Evolutionary conservation across 2,797 vertebrate species (phyloP).

Genomic region (Sebastolobus altivelis): DNA sequence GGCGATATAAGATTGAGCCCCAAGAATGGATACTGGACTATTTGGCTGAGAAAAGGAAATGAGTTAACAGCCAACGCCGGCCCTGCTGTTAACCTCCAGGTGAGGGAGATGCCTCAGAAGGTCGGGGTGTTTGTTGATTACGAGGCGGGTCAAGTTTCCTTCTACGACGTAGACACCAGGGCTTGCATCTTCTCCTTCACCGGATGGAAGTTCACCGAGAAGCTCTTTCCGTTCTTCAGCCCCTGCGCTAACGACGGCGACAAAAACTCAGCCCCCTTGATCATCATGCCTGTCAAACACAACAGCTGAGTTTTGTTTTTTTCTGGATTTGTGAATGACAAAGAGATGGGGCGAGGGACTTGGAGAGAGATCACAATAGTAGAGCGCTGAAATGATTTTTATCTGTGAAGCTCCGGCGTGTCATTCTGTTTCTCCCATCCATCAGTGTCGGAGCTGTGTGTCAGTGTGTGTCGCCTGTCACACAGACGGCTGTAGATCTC

Average conservation of each 20-base stretch:
- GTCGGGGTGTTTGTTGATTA: slow-evolving; percentile 73
- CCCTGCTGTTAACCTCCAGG: slow-evolving; percentile 20
- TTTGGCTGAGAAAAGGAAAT: slow-evolving; percentile 61
- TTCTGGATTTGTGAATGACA: background rate
- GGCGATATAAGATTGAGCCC: slow-evolving; percentile 64
- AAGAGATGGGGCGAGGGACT: background rate
- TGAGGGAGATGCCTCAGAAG: slow-evolving; percentile 57
- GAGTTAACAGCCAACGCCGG: slow-evolving; percentile 45
- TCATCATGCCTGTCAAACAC: slow-evolving; percentile 63
- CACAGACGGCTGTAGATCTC: slow-evolving; percentile 30
- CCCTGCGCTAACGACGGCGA: slow-evolving; percentile 38
- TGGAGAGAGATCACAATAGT: slow-evolving; percentile 5
- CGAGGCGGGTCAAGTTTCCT: slow-evolving; percentile 59
- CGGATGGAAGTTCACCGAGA: slow-evolving; percentile 56
- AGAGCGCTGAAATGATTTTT: slow-evolving; percentile 5
- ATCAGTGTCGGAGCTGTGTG: slow-evolving; percentile 34
- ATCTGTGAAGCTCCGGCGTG: slow-evolving; percentile 16
- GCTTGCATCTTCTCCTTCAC: slow-evolving; percentile 69
- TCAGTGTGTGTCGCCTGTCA: slow-evolving; percentile 35
- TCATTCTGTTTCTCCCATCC: slow-evolving; percentile 32
- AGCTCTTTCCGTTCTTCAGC: slow-evolving; percentile 73
- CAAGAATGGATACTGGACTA: slow-evolving; percentile 69
- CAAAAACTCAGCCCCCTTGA: slow-evolving; percentile 61
- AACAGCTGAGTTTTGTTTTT: slow-evolving; percentile 20
- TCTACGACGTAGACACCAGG: slow-evolving; percentile 62